phyloP scores from a whole-genome alignment of 2,888 invertebrate genomes.

The Phengaris alcon region DNA sequence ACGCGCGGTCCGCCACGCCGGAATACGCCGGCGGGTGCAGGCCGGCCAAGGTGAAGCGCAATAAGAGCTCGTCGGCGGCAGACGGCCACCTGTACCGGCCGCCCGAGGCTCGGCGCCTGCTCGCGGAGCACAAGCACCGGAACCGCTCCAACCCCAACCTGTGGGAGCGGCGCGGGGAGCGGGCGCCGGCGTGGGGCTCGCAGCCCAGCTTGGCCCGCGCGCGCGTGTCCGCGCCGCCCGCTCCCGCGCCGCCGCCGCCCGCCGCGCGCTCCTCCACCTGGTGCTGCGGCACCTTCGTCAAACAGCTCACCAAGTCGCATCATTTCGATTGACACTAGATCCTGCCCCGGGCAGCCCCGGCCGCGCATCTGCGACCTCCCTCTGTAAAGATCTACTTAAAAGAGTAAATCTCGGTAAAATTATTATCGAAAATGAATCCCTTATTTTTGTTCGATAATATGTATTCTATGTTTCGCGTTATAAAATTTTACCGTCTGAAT shows the following conservation, averaged over 20 bases:
- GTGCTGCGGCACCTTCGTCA: conserved; percentile 90
- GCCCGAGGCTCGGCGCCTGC: conserved; percentile 62
- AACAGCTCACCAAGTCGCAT: conserved; percentile 87
- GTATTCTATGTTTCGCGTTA: conserved; percentile 14
- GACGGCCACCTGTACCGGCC: conserved; percentile 61
- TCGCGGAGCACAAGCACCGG: conserved; percentile 64
- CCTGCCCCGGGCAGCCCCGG: neutral
- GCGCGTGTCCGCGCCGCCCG: conserved; percentile 46
- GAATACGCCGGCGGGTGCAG: conserved; percentile 57
- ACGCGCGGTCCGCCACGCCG: conserved; percentile 61
- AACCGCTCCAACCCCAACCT: conserved; percentile 74
- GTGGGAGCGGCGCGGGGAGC: conserved; percentile 62
- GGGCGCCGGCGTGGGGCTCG: conserved; percentile 50
- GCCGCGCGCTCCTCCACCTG: conserved; percentile 83
- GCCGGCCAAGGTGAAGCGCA: conserved; percentile 67
- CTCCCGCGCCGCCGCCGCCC: conserved; percentile 55
- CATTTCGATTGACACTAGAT: conserved; percentile 82
- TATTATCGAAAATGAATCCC: neutral
- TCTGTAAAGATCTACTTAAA: too few relatives aligned
- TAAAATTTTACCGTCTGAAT: neutral
- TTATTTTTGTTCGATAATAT: neutral
- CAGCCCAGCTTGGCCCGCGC: conserved; percentile 59
- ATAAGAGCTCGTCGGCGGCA: conserved; percentile 75
- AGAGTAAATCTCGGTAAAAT: too few relatives aligned
- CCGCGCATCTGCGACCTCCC: neutral